Evolutionary conservation across 2,113 vertebrate genomes (phyloP), one percentile per base, ranked within the genome.

Genomic region (Ciconia stormi): DNA sequence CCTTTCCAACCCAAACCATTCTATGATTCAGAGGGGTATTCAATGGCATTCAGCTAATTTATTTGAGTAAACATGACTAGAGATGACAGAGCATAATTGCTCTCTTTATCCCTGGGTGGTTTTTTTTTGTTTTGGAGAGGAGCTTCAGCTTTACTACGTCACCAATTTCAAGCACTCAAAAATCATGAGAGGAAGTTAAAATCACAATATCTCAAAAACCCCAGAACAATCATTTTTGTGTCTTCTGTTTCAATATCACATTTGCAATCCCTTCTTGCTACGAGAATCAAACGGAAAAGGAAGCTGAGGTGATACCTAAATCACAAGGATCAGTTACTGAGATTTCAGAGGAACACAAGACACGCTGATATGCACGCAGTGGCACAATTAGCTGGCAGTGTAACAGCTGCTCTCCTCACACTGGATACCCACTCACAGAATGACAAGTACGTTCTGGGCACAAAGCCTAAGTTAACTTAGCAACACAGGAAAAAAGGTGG

Each of bases 361-460:
- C 50, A 12, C 0, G 3, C 9, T 52, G 38, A 11, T 23, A 19
- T 0, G 13, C 50, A 9, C 1, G 29, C 55, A 50, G 32, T 7
- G 52, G 46, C 50, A 76, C 55, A 46, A 27, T 16, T 11, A 81
- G 58, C 84, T 40, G 62, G n/a, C 32, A 21, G 47, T 1, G 5
- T 8, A 20, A 25, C 8, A 47, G 47, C 74, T 80, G 82, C 93
- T 90, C 46, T 77, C 49, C 72, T 83, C 74, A 36, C 81, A 63
- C 36, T 15, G 1, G 17, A 61, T 7, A 25, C 47, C 76, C 66
- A 47, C 86, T 71, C 77, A 29, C 30, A 46, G 9, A 27, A 53
- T 1, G 36, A 63, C 65, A 55, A n/a, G 18, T 13, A 40, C 14
- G 13, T 65, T n/a, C 46, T 50, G 32, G 50, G 27, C 79, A 25